Evolutionary conservation across 2,797 vertebrate genomes (phyloP).

Genomic region (Notolabrus celidotus): DNA sequence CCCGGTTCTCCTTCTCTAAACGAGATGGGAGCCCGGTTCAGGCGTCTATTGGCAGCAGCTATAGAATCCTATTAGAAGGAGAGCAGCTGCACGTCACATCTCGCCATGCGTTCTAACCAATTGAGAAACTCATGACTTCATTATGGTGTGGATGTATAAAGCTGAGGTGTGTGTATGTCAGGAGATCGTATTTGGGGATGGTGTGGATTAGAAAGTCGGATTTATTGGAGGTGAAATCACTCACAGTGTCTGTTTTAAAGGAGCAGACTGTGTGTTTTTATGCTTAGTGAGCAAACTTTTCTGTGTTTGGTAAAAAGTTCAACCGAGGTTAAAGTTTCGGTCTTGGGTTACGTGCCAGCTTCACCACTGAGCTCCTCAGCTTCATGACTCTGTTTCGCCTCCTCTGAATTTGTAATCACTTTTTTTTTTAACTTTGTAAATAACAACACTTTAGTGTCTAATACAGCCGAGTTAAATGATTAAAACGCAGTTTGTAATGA

Average conservation of each 20-base stretch:
- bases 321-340: conserved; percentile 69
- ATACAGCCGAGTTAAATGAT: too few relatives aligned
- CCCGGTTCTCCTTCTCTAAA: conserved; percentile 28
- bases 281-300: conserved; percentile 39
- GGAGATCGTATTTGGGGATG: conserved; percentile 13
- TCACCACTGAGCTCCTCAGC: conserved; percentile 35
- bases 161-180: conserved; percentile 40
- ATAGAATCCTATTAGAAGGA: conserved; percentile 82
- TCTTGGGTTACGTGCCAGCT: conserved; percentile 39
- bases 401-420: conserved; percentile 1
- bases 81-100: conserved; percentile 93
- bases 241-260: not conserved
- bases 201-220: conserved; percentile 9
- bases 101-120: conserved; percentile 92
- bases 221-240: not conserved
- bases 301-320: conserved; percentile 66
- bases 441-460: not conserved
- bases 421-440: conserved; percentile 10
- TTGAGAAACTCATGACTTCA: conserved; percentile 78
- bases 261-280: conserved; percentile 15
- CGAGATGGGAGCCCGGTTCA: conserved; percentile 77
- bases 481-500: not conserved
- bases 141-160: conserved; percentile 54
- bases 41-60: conserved; percentile 82
- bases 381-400: conserved; percentile 13